phyloP scores from a whole-genome alignment of 2,113 vertebrate species.

The Ceyx melanurus region DNA sequence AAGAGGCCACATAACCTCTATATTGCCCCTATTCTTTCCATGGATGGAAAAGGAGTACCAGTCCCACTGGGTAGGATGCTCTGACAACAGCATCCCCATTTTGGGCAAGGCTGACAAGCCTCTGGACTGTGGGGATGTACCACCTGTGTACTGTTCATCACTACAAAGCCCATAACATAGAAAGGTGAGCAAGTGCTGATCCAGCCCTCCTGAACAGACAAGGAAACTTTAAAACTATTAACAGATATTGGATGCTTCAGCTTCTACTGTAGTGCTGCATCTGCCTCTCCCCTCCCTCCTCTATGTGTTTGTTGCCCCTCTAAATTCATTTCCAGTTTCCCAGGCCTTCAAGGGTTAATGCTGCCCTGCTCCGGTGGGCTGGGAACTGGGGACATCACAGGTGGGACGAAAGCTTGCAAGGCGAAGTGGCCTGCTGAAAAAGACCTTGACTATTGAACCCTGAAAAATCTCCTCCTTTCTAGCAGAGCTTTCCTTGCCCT shows the following conservation, averaged over 20 bases:
- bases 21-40: neutral
- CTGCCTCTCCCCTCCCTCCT: neutral
- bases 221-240: neutral
- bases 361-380: neutral
- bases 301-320: fast-evolving
- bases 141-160: fast-evolving
- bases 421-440: neutral
- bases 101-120: neutral
- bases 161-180: fast-evolving
- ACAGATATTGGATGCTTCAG: neutral
- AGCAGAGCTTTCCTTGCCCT: constrained; percentile 23
- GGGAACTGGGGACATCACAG: constrained; percentile 11
- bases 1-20: neutral
- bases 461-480: constrained; percentile 48
- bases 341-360: constrained; percentile 5
- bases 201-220: neutral
- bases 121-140: neutral
- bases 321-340: neutral
- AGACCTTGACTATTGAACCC: constrained; percentile 64
- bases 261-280: fast-evolving
- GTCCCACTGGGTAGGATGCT: neutral
- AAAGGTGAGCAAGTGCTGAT: neutral
- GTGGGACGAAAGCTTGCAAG: constrained; percentile 9
- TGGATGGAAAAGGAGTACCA: neutral
- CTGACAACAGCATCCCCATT: fast-evolving